Evolutionary conservation across 2,797 vertebrate species (phyloP).

Genomic region (Amblyraja radiata): DNA sequence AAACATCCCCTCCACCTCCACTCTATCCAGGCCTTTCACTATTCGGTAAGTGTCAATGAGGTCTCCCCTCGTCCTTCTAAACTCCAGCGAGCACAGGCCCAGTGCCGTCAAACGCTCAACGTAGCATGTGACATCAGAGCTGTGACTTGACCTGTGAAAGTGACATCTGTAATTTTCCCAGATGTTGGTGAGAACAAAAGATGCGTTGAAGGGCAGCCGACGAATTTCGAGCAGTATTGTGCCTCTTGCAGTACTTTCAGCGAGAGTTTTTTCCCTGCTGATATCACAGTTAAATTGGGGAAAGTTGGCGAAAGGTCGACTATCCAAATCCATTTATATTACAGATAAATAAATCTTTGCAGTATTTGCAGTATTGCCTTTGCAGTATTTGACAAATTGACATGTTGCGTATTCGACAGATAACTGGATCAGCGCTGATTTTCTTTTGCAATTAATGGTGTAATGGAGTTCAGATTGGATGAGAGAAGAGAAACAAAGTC

Average conservation of each 20-base stretch:
- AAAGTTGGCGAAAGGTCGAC: background rate
- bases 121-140: too few species aligned
- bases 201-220: background rate
- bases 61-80: too few species aligned
- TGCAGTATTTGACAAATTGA: background rate
- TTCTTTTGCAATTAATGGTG: slow-evolving; percentile 10
- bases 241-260: slow-evolving; percentile 12
- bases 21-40: too few species aligned
- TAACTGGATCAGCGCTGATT: background rate
- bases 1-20: too few species aligned
- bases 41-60: too few species aligned
- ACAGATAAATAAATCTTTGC: background rate
- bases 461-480: background rate
- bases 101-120: too few species aligned
- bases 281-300: background rate
- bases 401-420: background rate
- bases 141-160: background rate
- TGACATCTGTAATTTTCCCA: background rate
- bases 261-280: background rate
- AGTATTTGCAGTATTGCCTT: too few species aligned
- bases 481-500: background rate
- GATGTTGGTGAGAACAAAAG: background rate
- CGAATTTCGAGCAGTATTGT: background rate
- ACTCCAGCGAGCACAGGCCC: too few species aligned
- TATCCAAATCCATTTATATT: slow-evolving; percentile 11